A percentile compares a stretch with the other conserved stretches of the same genome.
These are phyloP conservation scores for Epirrhoe tristata DNA, from an alignment of 2,888 invertebrate species.

Conservation along the genomic window DNA sequence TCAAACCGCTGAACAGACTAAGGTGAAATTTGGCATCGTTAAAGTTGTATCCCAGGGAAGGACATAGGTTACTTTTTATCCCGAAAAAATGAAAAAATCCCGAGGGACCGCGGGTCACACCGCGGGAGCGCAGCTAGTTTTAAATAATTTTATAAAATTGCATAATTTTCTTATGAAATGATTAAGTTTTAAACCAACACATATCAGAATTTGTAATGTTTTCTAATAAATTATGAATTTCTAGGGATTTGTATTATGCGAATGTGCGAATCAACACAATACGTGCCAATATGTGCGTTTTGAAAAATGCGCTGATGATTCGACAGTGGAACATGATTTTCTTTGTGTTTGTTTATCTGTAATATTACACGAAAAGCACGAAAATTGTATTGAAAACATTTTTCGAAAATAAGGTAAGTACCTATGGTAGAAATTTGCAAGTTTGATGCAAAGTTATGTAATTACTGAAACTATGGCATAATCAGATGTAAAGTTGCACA, in stretches of 20 bases:
- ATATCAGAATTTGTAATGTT: conserved; percentile 13
- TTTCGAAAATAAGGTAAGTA: no score
- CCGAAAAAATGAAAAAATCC: no score
- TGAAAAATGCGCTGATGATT: conserved; percentile 17
- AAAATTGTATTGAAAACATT: conserved; percentile 2
- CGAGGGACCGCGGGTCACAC: no score
- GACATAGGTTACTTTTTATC: no score
- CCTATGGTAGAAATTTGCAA: no score
- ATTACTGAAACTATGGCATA: no score
- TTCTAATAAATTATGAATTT: conserved; percentile 23
- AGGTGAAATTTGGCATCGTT: no score
- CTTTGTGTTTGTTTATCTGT: conserved; percentile 31
- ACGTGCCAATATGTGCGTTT: conserved; percentile 43
- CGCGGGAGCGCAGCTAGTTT: no score
- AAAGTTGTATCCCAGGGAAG: no score
- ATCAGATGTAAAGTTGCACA: no score
- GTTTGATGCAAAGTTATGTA: no score
- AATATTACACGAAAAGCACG: conserved; percentile 27
- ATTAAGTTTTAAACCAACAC: neutral
- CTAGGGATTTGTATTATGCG: conserved; percentile 31
- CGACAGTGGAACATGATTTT: conserved; percentile 27
- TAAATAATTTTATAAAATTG: neutral
- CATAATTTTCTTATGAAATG: neutral
- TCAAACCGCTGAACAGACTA: no score
- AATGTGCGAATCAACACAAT: conserved; percentile 41